phyloP scores from a whole-genome alignment of 2,888 invertebrate species.

The Caenorhabditis angaria region DNA sequence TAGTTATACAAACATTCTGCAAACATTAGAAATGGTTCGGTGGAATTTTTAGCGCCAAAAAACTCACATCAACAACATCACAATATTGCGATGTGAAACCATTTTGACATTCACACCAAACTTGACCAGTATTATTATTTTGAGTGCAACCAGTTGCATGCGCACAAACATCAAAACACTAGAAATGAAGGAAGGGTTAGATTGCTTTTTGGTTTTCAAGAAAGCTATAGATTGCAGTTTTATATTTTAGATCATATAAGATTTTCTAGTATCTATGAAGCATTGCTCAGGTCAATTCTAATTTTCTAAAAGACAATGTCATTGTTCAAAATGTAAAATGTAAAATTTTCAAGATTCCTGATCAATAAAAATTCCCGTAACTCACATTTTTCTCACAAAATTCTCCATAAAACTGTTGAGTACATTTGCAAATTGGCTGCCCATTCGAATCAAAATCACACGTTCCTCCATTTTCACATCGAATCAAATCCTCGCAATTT shows the following conservation, averaged over 20 bases:
- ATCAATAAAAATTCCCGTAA: no score
- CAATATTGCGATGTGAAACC: constrained; percentile 20
- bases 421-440: constrained; percentile 19
- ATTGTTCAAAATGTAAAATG: no score
- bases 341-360: no score
- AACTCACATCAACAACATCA: constrained; percentile 26
- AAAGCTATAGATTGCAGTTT: no score
- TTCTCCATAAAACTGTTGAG: constrained; percentile 19
- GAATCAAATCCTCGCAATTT: neutral
- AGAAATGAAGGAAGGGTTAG: no score
- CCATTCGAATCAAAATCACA: constrained; percentile 12
- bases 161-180: constrained; percentile 27
- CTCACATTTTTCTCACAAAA: constrained; percentile 26
- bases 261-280: no score
- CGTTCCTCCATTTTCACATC: constrained; percentile 35
- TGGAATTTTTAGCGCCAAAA: no score
- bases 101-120: constrained; percentile 16
- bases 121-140: constrained; percentile 6
- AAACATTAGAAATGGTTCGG: no score
- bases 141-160: constrained; percentile 21
- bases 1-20: constrained; percentile 18
- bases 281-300: no score
- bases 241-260: no score
- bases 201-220: no score
- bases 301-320: no score